A percentile compares a stretch with the other conserved stretches of the same genome.
phyloP scores from a whole-genome alignment of 2,888 invertebrate species.

The Campoplex capitator region DNA sequence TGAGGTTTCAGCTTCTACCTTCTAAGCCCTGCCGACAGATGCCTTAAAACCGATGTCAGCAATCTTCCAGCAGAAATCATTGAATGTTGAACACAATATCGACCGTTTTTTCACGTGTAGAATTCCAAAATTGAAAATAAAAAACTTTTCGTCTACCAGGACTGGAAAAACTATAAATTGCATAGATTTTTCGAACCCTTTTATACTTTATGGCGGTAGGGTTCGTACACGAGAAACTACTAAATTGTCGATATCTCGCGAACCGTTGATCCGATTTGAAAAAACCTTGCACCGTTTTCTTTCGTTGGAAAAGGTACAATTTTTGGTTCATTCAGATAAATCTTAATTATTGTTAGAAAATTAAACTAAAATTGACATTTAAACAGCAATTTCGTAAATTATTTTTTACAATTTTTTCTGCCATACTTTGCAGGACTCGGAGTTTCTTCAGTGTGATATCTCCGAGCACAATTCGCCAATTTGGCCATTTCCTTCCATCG shows the following conservation, averaged over 20 bases:
- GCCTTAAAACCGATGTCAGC: background rate
- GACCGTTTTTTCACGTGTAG: background rate
- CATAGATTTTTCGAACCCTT: background rate
- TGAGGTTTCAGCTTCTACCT: background rate
- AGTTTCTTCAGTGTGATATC: background rate
- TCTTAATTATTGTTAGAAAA: background rate
- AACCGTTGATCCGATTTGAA: background rate
- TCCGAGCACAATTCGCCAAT: background rate
- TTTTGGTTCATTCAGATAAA: background rate
- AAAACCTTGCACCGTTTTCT: conserved; percentile 1
- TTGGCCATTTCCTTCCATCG: background rate
- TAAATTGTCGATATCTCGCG: background rate
- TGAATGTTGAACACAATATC: background rate
- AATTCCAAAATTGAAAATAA: background rate
- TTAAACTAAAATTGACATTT: background rate
- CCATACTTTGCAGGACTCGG: background rate
- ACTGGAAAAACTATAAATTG: background rate
- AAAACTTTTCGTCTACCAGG: background rate
- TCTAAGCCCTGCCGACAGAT: background rate
- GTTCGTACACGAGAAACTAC: conserved; percentile 9
- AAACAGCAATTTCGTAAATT: background rate
- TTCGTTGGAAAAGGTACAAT: background rate
- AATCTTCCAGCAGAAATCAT: background rate
- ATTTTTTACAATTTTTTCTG: background rate
- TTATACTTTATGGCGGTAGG: background rate